A percentile compares a stretch with the other conserved stretches of the same genome.
Conservation (phyloP, 2,797 vertebrate species). For the Labeo calbasu region DNA sequence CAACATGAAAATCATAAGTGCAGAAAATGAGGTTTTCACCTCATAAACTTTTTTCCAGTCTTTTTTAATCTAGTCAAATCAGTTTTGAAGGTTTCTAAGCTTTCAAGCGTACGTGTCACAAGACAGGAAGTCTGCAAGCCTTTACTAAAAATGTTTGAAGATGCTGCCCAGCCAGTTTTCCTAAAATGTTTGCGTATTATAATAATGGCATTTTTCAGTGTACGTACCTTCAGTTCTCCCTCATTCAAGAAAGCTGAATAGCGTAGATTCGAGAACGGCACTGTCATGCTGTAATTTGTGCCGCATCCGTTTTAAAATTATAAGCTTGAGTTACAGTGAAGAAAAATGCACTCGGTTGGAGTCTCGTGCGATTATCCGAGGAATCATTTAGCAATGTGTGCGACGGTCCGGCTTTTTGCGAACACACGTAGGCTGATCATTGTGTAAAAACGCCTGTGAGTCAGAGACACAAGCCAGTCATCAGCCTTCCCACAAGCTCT, state of each 20-base stretch:
- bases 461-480: slow-evolving; percentile 14
- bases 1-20: background rate
- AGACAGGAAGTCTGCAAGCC: background rate
- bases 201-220: background rate
- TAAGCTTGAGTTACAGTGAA: slow-evolving; percentile 1
- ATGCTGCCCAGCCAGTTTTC: background rate
- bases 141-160: background rate
- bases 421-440: background rate
- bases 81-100: background rate
- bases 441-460: slow-evolving; percentile 30
- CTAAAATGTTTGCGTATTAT: background rate
- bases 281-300: slow-evolving; percentile 15
- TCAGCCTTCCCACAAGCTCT: slow-evolving; percentile 34
- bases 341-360: slow-evolving; percentile 25
- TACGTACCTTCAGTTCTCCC: background rate
- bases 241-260: background rate
- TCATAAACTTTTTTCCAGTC: background rate
- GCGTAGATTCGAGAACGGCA: background rate
- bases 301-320: background rate
- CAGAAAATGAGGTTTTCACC: background rate
- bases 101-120: background rate
- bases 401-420: background rate
- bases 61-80: background rate
- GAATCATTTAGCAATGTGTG: slow-evolving; percentile 29
- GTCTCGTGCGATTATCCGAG: background rate